Base-by-base conservation (phyloP, 1,140 invertebrate species). In the Bicyclus anynana region DNA sequence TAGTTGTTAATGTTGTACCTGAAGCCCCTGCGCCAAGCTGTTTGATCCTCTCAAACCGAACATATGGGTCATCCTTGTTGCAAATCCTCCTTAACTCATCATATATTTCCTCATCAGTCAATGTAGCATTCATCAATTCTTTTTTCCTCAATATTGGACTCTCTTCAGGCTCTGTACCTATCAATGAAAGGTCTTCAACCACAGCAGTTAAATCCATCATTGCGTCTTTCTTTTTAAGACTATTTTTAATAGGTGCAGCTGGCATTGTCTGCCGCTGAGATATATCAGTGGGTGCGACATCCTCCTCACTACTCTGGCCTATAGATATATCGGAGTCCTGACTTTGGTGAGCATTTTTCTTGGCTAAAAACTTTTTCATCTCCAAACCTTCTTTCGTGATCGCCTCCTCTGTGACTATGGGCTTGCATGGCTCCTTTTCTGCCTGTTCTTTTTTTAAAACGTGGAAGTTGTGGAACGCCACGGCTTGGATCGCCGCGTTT, bases 1-100 rank as follows among this genome's bases (percentile, higher is more conserved):
- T n/a, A n/a, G n/a, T n/a, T n/a, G n/a, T n/a, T 26, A 42, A 35
- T 29, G 23, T 46, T 13, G 77, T 74, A 90, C 89, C 89, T 17
- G 96, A 96, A 40, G 95, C 95, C 35, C 95, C 95, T 33, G 94
- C 95, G 12, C 97, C 97, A 58, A 98, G 93, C 85, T 98, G 97
- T 72, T 95, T 95, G 61, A 94, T 92, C 46, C 87, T 89, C 69
- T 94, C 92, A 87, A 97, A 98, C 61, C 96, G 93, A 26, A 92
- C 86, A 65, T 94, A 92, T 0, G 95, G 95, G 87, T 97, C 92
- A 35, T 92, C 92, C 1, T 90, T 87, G 72, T 95, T 94, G 65
- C 95, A 96, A 67, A 96, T 94, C 74, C 92, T 89, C 82, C 92
- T 90, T 67, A 99, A 90, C 77, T 97, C 95, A 29, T 93, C 92